These are phyloP conservation scores for Melanotaenia pygmaea DNA, from an alignment of 2,797 vertebrate genomes.

Conservation along the genomic window DNA sequence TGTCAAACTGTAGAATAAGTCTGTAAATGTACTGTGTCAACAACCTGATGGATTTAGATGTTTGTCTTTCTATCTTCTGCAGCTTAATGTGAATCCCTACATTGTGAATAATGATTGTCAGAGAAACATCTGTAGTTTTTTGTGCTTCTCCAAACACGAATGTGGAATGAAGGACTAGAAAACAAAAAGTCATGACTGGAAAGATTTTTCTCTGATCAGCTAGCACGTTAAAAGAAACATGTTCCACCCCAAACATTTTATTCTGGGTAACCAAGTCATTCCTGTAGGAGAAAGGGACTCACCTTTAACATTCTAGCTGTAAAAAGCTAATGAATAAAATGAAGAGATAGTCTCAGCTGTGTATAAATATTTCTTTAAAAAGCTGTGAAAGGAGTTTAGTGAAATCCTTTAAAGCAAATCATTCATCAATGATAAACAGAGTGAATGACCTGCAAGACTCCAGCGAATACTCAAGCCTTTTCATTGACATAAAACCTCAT, in stretches of 20 bases:
- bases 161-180: constrained; percentile 13
- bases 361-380: not conserved
- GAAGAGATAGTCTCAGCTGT: not conserved
- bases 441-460: constrained; percentile 1
- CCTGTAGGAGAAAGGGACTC: not conserved
- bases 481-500: constrained; percentile 22
- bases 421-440: not conserved
- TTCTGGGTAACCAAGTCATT: not conserved
- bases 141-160: constrained; percentile 32
- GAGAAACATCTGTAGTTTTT: constrained; percentile 34
- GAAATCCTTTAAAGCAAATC: not conserved
- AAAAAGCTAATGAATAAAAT: not conserved
- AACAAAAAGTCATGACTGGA: not conserved
- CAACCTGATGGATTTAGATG: constrained; percentile 50
- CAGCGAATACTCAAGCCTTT: constrained; percentile 17
- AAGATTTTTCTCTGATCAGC: not conserved
- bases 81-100: constrained; percentile 60
- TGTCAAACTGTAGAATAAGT: constrained; percentile 59
- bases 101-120: constrained; percentile 51
- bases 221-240: constrained; percentile 17
- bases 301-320: not conserved
- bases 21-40: constrained; percentile 60
- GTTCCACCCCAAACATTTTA: not conserved
- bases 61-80: constrained; percentile 60
- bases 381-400: not conserved